Evolutionary conservation across 1,140 invertebrate species (phyloP).

Genomic region (Melipona quadrifasciata): DNA sequence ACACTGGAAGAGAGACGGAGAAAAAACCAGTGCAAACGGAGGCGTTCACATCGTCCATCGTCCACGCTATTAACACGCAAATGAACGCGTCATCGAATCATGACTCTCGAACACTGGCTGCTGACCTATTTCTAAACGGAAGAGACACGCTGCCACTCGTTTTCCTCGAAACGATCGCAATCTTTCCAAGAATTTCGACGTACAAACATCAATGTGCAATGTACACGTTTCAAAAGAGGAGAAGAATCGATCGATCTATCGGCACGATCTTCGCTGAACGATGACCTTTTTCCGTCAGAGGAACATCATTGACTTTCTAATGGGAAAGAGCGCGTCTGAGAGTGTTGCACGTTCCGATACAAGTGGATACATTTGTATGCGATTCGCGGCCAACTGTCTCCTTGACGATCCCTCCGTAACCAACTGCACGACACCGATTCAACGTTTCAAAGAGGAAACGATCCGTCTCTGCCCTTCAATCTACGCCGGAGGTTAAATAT

Average conservation of each 20-base stretch:
- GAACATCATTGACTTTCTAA: slow-evolving; percentile 29
- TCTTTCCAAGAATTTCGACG: not conserved
- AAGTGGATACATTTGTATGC: slow-evolving; percentile 11
- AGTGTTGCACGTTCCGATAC: not conserved
- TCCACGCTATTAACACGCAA: not conserved
- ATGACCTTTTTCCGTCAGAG: not conserved
- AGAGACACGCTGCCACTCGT: not conserved
- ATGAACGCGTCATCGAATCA: not conserved
- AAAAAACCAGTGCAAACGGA: slow-evolving; percentile 3
- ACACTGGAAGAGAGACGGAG: not conserved
- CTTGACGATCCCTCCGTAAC: not conserved
- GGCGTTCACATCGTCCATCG: slow-evolving; percentile 5
- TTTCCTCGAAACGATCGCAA: not conserved
- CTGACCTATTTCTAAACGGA: not conserved
- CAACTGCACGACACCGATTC: not conserved
- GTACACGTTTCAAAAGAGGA: no score
- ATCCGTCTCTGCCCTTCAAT: slow-evolving; percentile 14
- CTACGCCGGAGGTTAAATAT: not conserved
- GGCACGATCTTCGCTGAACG: not conserved
- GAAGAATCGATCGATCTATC: not conserved
- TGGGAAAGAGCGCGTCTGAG: not conserved
- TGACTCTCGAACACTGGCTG: not conserved
- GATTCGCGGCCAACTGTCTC: not conserved
- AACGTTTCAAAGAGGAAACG: not conserved
- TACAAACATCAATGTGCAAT: not conserved